A percentile compares a stretch with the other conserved stretches of the same genome.
Conservation (phyloP, 2,797 vertebrate species). For the Cephalopachus bancanus region DNA sequence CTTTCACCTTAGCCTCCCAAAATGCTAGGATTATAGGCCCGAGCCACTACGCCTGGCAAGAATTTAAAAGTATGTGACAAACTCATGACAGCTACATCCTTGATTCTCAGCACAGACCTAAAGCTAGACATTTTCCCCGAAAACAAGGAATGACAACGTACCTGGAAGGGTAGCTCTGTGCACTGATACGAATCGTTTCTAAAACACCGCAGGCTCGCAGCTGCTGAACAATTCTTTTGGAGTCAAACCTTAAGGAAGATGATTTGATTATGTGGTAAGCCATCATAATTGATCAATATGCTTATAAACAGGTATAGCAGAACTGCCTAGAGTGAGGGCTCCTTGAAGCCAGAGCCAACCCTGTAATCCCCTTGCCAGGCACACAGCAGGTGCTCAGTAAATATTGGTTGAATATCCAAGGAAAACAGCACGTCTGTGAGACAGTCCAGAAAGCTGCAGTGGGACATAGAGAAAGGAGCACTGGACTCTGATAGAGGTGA, state of each 20-base stretch:
- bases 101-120: not conserved
- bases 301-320: rapidly evolving
- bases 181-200: conserved; percentile 97
- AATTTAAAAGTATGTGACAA: not conserved
- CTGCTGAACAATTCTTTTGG: conserved; percentile 96
- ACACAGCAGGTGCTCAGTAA: not conserved
- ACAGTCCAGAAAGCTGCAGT: not conserved
- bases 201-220: conserved; percentile 97
- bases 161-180: conserved; percentile 99
- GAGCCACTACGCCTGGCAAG: no score
- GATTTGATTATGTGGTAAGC: not conserved
- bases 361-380: no score
- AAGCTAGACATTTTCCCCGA: rapidly evolving
- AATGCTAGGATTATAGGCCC: no score
- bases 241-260: conserved; percentile 92
- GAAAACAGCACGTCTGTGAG: not conserved
- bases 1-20: no score
- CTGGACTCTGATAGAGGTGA: rapidly evolving
- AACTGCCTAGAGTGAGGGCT: not conserved
- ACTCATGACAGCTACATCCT: not conserved
- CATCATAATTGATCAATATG: rapidly evolving
- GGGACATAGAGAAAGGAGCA: not conserved
- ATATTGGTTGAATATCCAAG: not conserved
- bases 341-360: not conserved
- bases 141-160: conserved; percentile 63